A percentile compares a stretch with the other conserved stretches of the same genome.
These are phyloP conservation scores for Siniperca chuatsi DNA, from an alignment of 2,113 vertebrate species.

Conservation along the genomic window DNA sequence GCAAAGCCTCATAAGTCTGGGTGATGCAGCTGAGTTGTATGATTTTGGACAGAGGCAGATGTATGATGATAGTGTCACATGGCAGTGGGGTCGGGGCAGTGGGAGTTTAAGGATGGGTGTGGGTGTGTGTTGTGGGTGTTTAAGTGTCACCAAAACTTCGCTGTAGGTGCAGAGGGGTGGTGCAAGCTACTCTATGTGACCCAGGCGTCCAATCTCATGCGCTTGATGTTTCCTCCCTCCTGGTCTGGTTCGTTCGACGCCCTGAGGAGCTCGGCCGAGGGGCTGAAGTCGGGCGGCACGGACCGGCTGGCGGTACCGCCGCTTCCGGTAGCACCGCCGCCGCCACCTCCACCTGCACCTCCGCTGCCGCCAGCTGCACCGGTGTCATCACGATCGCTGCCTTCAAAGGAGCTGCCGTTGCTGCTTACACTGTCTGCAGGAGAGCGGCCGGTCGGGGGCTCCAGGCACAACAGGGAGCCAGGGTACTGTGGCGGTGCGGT, in stretches of 20 bases:
- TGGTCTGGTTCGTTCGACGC: constrained; percentile 87
- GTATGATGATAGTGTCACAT: constrained; percentile 72
- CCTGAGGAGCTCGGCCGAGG: constrained; percentile 88
- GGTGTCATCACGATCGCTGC: constrained; percentile 91
- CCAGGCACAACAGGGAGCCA: constrained; percentile 86
- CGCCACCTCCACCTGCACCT: constrained; percentile 58
- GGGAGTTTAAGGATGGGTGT: constrained; percentile 49
- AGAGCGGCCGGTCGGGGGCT: constrained; percentile 89
- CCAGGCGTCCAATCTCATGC: constrained; percentile 96
- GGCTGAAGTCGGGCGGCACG: constrained; percentile 86
- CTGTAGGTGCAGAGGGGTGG: constrained; percentile 5
- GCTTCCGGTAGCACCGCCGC: constrained; percentile 75
- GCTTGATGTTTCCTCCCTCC: constrained; percentile 91
- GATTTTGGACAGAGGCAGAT: constrained; percentile 56
- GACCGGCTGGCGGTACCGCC: constrained; percentile 79
- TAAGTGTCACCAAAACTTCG: constrained; percentile 62
- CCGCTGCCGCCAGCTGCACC: constrained; percentile 50
- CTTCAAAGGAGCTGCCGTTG: constrained; percentile 94
- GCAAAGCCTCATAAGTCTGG: constrained; percentile 58
- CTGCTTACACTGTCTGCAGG: constrained; percentile 95
- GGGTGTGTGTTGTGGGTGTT: constrained; percentile 55
- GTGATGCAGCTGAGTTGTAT: constrained; percentile 54
- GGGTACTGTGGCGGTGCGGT: constrained; percentile 85
- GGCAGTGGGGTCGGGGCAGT: constrained; percentile 58
- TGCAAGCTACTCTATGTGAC: constrained; percentile 87